Conservation (phyloP, 2,113 vertebrate genomes). For the Hyla sarda region DNA sequence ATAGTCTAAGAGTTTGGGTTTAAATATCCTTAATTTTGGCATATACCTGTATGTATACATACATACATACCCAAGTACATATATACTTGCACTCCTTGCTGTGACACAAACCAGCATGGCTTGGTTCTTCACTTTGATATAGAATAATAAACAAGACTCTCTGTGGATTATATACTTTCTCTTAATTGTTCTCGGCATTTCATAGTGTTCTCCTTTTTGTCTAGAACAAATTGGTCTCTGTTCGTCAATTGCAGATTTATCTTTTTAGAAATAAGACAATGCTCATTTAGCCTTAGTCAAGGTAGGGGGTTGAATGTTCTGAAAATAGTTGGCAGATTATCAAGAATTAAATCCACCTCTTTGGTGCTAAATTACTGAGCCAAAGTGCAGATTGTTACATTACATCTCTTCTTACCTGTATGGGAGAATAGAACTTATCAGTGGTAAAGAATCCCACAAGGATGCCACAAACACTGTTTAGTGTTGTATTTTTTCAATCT, state of each 20-base stretch:
- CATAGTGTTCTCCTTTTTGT: background rate
- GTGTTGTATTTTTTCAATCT: background rate
- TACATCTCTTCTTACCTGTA: background rate
- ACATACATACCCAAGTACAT: too few species aligned
- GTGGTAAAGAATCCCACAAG: background rate
- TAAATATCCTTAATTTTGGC: too few species aligned
- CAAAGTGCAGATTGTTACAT: background rate
- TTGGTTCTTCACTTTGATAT: background rate
- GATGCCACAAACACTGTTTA: background rate
- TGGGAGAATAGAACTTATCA: background rate
- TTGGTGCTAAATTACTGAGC: constrained; percentile 12
- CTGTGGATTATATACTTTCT: background rate
- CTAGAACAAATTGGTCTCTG: constrained; percentile 18
- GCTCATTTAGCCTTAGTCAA: background rate
- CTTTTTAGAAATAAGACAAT: background rate
- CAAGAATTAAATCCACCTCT: constrained; percentile 1
- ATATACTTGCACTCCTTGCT: too few species aligned
- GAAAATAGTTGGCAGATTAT: constrained; percentile 11
- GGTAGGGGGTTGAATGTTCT: background rate
- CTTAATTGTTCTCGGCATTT: constrained; percentile 5
- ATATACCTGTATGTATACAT: too few species aligned
- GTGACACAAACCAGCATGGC: background rate
- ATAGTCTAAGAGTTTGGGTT: too few species aligned
- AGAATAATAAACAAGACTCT: background rate
- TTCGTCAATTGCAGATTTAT: constrained; percentile 18